These are phyloP conservation scores for Axis porcinus DNA, from an alignment of 2,113 vertebrate genomes.

Conservation along the genomic window DNA sequence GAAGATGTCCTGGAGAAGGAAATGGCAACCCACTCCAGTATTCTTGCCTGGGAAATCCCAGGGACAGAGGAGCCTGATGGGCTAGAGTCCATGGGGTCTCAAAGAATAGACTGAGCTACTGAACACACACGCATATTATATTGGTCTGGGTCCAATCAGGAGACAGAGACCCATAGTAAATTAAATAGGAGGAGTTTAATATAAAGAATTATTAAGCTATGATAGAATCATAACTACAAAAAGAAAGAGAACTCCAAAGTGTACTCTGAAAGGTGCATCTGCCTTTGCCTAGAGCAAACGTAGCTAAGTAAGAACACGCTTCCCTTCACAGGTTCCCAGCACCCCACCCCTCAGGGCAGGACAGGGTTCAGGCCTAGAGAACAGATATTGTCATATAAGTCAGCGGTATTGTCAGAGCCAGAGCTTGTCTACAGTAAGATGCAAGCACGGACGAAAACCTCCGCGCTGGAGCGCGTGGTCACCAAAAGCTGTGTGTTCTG, in stretches of 20 bases:
- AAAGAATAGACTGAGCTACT: not conserved
- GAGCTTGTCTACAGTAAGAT: not conserved
- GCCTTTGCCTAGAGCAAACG: not conserved
- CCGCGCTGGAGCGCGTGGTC: too few species aligned
- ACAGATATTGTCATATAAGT: too few species aligned
- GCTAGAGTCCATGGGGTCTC: not conserved
- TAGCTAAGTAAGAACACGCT: not conserved
- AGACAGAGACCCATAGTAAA: not conserved
- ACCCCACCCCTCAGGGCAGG: not conserved
- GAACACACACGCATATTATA: not conserved
- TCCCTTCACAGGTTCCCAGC: not conserved
- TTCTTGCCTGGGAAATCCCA: not conserved
- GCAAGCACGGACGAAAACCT: not conserved
- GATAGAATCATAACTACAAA: not conserved
- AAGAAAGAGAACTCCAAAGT: not conserved
- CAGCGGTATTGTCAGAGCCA: not conserved
- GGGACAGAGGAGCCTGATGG: not conserved
- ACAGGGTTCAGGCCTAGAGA: not conserved
- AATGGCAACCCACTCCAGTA: not conserved
- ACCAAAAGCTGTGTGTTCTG: not conserved
- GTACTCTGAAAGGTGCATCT: not conserved
- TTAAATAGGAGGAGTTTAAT: not conserved
- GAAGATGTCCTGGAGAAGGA: not conserved
- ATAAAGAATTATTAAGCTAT: not conserved
- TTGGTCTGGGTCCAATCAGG: not conserved